A percentile compares a stretch with the other conserved stretches of the same genome.
phyloP scores from a whole-genome alignment of 2,113 vertebrate species.

The Odocoileus virginianus region DNA sequence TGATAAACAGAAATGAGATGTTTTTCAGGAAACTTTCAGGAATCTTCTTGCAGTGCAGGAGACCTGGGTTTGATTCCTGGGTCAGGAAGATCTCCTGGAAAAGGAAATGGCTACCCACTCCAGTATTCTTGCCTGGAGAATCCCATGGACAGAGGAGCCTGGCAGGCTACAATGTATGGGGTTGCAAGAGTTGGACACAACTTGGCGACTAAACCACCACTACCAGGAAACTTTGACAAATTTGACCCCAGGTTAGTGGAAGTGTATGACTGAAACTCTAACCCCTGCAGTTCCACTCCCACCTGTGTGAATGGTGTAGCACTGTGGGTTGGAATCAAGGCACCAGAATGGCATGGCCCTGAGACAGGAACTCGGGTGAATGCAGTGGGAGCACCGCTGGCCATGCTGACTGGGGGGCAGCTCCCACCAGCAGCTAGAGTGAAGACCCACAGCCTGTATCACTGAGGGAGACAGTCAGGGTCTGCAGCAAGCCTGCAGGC shows the following conservation, averaged over 20 bases:
- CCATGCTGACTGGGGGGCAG: too few species aligned
- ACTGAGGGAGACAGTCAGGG: too few species aligned
- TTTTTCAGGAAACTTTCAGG: not conserved
- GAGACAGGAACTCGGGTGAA: accelerated
- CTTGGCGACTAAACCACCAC: not conserved
- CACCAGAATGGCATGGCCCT: not conserved
- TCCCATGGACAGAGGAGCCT: not conserved
- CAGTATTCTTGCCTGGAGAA: not conserved
- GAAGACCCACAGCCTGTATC: not conserved
- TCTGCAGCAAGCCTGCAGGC: not conserved
- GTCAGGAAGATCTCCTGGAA: not conserved
- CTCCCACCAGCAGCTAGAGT: not conserved
- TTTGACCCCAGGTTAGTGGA: not conserved
- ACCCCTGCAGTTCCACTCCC: not conserved
- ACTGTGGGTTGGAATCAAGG: not conserved
- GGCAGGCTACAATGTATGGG: not conserved
- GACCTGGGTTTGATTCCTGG: not conserved
- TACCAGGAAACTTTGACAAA: not conserved
- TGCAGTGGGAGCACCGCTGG: accelerated
- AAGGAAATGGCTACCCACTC: not conserved
- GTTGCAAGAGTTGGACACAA: not conserved
- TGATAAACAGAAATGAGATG: not conserved
- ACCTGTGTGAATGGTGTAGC: not conserved
- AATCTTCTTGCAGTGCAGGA: not conserved
- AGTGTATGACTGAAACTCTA: not conserved